A percentile compares a stretch with the other conserved stretches of the same genome.
phyloP scores from a whole-genome alignment of 2,113 vertebrate species.

The Neodon shergylaensis region DNA sequence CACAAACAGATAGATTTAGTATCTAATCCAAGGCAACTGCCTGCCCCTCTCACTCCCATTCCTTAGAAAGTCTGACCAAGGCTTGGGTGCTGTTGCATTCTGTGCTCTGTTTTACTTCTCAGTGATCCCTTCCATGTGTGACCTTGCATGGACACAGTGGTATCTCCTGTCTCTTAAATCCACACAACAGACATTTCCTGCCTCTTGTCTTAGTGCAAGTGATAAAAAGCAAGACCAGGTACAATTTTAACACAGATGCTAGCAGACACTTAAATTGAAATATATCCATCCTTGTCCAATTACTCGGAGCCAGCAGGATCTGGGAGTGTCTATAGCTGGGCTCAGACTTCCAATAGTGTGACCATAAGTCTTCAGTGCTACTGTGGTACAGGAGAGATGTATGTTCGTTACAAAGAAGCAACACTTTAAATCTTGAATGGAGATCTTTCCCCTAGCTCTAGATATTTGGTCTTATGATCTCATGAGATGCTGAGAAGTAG shows the following conservation, averaged over 20 bases:
- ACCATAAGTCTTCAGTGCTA: not conserved
- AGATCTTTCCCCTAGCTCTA: not conserved
- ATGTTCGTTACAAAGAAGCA: not conserved
- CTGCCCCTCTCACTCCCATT: not conserved
- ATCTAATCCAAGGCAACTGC: not conserved
- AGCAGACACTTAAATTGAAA: not conserved
- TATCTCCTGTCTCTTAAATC: not conserved
- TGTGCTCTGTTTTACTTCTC: not conserved
- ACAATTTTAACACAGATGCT: not conserved
- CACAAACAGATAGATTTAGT: not conserved
- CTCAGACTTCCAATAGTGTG: not conserved
- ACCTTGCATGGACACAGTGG: accelerated
- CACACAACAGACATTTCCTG: not conserved
- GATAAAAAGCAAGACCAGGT: not conserved
- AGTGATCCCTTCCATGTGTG: not conserved
- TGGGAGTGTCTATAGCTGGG: not conserved
- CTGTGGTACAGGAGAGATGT: too few species aligned
- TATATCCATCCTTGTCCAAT: too few species aligned
- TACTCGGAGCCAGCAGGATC: not conserved
- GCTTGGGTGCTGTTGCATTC: accelerated
- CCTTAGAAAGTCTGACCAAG: not conserved
- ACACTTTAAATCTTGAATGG: not conserved
- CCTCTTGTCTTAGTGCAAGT: not conserved
- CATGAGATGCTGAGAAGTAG: not conserved
- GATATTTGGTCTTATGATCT: not conserved